These are phyloP conservation scores for Gryon sp. DNA, from an alignment of 1,140 invertebrate genomes.

Conservation along the genomic window DNA sequence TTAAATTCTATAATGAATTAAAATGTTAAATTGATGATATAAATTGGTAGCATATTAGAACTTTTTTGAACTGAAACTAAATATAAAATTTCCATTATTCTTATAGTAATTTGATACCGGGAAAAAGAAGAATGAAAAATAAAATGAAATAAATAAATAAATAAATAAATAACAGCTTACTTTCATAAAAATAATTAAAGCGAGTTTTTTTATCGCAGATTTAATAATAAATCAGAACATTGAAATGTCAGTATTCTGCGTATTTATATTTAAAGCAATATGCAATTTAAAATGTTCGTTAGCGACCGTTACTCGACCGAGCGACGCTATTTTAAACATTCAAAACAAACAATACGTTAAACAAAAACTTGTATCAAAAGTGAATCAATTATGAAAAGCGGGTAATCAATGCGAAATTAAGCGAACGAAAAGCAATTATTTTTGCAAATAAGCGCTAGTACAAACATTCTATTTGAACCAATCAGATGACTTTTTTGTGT, in stretches of 20 bases:
- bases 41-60: too few relatives aligned
- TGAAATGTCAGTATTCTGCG: slow-evolving; percentile 1
- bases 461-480: slow-evolving; percentile 1
- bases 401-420: slow-evolving; percentile 8
- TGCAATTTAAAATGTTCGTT: slow-evolving; percentile 13
- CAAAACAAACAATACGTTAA: slow-evolving; percentile 23
- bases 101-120: too few relatives aligned
- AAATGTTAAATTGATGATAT: too few relatives aligned
- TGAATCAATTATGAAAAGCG: slow-evolving; percentile 4
- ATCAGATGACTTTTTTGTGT: neutral
- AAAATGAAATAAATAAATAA: too few relatives aligned
- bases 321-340: slow-evolving; percentile 20
- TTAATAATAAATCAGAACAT: too few relatives aligned
- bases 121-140: too few relatives aligned
- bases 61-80: too few relatives aligned
- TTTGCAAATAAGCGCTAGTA: slow-evolving; percentile 9
- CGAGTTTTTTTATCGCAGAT: too few relatives aligned
- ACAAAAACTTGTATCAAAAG: slow-evolving; percentile 23
- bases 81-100: too few relatives aligned
- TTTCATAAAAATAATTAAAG: too few relatives aligned
- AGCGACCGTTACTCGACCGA: slow-evolving; percentile 5
- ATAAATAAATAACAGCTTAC: too few relatives aligned
- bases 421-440: slow-evolving; percentile 13
- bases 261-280: neutral
- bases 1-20: too few relatives aligned